Base-by-base conservation (phyloP, 2,888 invertebrate species). In the Sisyra nigra region DNA sequence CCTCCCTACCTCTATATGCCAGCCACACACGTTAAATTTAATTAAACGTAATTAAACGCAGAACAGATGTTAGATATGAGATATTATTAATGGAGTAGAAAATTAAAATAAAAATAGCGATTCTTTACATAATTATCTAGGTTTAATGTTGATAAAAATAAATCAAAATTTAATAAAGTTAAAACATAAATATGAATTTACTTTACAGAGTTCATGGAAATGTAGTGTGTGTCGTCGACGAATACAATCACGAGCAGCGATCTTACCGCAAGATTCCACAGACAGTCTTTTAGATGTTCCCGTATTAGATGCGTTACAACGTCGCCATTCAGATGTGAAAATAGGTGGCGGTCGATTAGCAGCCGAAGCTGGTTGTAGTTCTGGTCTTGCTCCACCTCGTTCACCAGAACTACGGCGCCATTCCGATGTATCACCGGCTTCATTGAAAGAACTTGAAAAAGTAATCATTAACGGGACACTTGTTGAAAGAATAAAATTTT, bases 371-470 rank as follows among this genome's bases (percentile, higher is more conserved):
- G 67, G 69, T 40, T 62, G 69, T 36, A 67, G 70, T 46, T 61
- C 69, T 19, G 84, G 76, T 2, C 66, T 87, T 24, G 85, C 84
- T n/a, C 87, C 85, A 9, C 87, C 86, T 0, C 71, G 86, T 46
- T 85, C 83, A 47, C 85, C 86, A 0, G 87, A 88, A 56, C 64
- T 86, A 7, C 68, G 87, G 14, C 65, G 87, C 31, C 87, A 87
- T 57, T 87, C 86, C 2, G 88, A 87, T 57, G 87, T 87, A 2
- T 87, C 87, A 9, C 86, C 87, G 10, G 86, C 86, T 2, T 85
- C 85, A 32, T 67, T 88, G 38, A 87, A 87, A 57, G 87, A 87
- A 60, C 68, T 88, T n/a, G 87, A 88, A 65, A 84, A 85, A 74
- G 86, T 86, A 17, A 17, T 3, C n/a, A 36, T 15, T 35, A 32